Evolutionary conservation across 2,888 invertebrate species (phyloP), one percentile per base, ranked within the genome.

Genomic region (Temnothorax rugatulus): DNA sequence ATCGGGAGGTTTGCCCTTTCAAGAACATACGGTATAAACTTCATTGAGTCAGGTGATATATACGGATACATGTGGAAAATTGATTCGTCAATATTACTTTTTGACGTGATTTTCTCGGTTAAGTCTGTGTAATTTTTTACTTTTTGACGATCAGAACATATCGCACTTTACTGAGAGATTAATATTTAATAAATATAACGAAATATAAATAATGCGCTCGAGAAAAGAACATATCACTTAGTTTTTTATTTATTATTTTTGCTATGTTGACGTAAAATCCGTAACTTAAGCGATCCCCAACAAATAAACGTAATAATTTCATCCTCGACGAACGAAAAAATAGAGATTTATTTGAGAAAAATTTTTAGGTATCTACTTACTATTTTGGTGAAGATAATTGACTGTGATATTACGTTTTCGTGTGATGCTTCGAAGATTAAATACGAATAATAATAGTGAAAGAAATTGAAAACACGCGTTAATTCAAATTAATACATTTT

Each of bases 1-100:
- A 63, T 82, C 74, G 52, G 41, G n/a, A 61, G 61, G 41, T 75
- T 74, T 63, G 41, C 63, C 63, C 82, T 82, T 82, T 82, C 82
- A 74, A 64, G 11, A 44, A 63, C 57, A 71, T 29, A 79, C 18
- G 11, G 18, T 69, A 41, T 25, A 68, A 69, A 71, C 44, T 41
- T 71, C 9, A 69, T 77, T 38, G 54, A 69, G 41, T 15, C 38
- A 38, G 50, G 34, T 57, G 47, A 61, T 5, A 15, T 29, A 9
- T 21, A 76, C 13, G 13, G 29, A 41, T 52, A 71, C 11, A 7
- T 4, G 25, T 21, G 21, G 50, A 50, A 68, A 21, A 77, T 59
- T 73, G 57, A 73, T 79, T 71, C 29, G 29, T 68, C 21, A 44
- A 71, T 44, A 73, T 79, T 34, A 13, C 25, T 59, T 73, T 79